phyloP scores from a whole-genome alignment of 1,140 invertebrate genomes.

The Andricus grossulariae region DNA sequence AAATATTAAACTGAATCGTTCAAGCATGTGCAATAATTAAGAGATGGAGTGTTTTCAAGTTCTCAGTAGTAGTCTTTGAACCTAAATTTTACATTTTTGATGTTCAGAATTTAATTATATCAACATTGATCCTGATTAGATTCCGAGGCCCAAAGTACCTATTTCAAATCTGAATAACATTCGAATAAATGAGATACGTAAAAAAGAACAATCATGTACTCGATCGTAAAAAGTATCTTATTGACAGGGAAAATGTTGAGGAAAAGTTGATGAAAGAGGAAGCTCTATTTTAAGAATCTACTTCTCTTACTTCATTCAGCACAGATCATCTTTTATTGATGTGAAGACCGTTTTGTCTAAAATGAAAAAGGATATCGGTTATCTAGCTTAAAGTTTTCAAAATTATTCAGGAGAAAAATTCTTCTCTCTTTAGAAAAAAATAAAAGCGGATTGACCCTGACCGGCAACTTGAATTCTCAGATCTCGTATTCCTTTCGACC shows the following conservation, averaged over 20 bases:
- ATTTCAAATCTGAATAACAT: no score
- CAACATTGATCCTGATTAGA: background rate
- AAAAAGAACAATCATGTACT: no score
- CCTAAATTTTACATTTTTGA: no score
- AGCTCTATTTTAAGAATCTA: slow-evolving; percentile 15
- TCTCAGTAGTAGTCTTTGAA: no score
- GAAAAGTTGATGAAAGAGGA: background rate
- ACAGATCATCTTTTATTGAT: slow-evolving; percentile 6
- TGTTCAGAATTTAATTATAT: background rate
- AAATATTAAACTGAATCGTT: no score
- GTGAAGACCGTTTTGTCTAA: background rate
- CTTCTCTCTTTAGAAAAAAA: background rate
- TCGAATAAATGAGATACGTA: no score
- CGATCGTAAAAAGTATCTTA: background rate
- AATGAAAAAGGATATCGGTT: slow-evolving; percentile 1
- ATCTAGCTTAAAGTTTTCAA: slow-evolving; percentile 2
- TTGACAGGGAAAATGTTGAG: background rate
- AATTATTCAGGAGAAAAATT: slow-evolving; percentile 3
- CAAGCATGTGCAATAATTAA: no score
- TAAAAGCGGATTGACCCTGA: background rate
- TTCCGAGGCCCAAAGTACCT: no score
- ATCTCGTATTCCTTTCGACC: background rate
- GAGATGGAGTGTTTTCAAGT: no score
- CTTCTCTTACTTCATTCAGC: background rate
- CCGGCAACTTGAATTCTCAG: background rate